These are phyloP conservation scores for Temnothorax rugatulus DNA, from an alignment of 2,888 invertebrate genomes.

Conservation along the genomic window DNA sequence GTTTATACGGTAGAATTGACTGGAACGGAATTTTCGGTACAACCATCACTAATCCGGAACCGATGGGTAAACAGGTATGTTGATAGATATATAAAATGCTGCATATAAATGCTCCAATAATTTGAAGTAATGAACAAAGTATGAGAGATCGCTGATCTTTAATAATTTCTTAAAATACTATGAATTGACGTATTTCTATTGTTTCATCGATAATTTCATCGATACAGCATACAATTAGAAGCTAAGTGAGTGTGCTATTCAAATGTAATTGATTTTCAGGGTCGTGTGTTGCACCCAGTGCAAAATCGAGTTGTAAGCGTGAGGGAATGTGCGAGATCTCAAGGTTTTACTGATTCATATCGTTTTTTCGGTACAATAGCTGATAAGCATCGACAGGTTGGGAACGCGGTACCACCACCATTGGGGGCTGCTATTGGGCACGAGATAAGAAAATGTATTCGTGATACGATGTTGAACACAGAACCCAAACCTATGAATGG, in stretches of 20 bases:
- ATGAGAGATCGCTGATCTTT: not conserved
- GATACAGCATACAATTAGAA: not conserved
- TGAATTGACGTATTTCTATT: not conserved
- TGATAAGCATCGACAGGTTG: constrained; percentile 94
- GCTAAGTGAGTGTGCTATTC: not conserved
- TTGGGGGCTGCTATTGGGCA: constrained; percentile 92
- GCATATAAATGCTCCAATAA: not conserved
- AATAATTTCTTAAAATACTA: not conserved
- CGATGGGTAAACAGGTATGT: constrained; percentile 94
- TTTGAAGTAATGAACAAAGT: not conserved
- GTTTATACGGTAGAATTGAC: constrained; percentile 93
- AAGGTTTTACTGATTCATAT: constrained; percentile 94
- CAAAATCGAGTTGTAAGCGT: constrained; percentile 94
- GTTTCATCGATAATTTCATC: not conserved
- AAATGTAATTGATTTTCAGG: constrained; percentile 84
- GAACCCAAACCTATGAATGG: not conserved
- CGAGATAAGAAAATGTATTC: constrained; percentile 88
- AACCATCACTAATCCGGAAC: constrained; percentile 95
- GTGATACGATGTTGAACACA: not conserved
- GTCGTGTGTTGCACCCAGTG: constrained; percentile 93
- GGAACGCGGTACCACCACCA: constrained; percentile 96
- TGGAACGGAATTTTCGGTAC: constrained; percentile 96
- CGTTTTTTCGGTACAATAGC: constrained; percentile 91
- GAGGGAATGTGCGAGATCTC: constrained; percentile 94
- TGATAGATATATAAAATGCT: not conserved